Evolutionary conservation across 1,140 invertebrate genomes (phyloP), one percentile per base, ranked within the genome.

Genomic region (Hypothenemus hampei): DNA sequence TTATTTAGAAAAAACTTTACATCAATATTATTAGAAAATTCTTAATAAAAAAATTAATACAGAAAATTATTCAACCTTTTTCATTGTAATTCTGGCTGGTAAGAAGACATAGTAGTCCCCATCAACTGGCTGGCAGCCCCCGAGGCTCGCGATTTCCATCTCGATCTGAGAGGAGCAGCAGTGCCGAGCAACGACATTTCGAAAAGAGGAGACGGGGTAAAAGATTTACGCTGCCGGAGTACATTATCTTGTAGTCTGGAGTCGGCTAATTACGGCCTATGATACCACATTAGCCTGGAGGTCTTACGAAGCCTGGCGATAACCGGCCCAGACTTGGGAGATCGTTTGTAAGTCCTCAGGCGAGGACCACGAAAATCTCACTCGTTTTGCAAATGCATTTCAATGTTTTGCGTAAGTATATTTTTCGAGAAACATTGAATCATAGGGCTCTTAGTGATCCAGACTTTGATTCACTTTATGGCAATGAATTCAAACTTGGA

Each of bases 211-310:
- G 61, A 69, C 59, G 61, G 57, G 57, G 57, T 51, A 63, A 72
- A 74, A 73, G 73, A 74, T 74, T 74, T 73, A 74, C 71, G 69
- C 71, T 62, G 65, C 69, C 58, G 69, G 72, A 74, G 73, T 74
- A 74, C 73, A 74, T 74, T 74, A 74, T 74, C 73, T 74, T 74
- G 73, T 74, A 74, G 71, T 73, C 73, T 73, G 4, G 72, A 73
- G 72, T 72, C 71, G 71, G 67, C 72, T 74, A 74, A 74, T 74
- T 74, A 74, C 71, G 63, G 72, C 69, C 70, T 71, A 72, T 72
- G 70, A 73, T 73, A 73, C 70, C 71, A 72, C 70, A 73, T 73
- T 72, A 72, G 71, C 67, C 70, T 58, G 56, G 61, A 64, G 68
- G 69, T 65, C 60, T 24, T 47, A 59, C 54, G 45, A 56, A 39